phyloP scores from a whole-genome alignment of 2,113 vertebrate genomes.

The Gasterosteus aculeatus region DNA sequence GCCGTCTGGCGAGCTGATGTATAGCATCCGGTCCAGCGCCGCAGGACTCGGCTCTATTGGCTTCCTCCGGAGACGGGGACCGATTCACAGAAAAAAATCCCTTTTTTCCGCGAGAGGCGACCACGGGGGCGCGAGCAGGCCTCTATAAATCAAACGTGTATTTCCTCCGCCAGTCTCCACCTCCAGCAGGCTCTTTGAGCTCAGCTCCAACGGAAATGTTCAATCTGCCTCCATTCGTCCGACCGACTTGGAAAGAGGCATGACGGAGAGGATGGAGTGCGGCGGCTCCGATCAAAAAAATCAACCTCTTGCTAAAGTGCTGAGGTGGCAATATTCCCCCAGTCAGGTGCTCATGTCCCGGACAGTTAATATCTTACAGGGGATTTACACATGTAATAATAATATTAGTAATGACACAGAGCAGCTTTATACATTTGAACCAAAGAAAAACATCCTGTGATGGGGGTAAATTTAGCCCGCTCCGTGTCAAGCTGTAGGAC shows the following conservation, averaged over 20 bases:
- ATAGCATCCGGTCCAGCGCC: slow-evolving; percentile 32
- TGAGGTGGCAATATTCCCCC: slow-evolving; percentile 52
- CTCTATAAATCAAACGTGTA: slow-evolving; percentile 51
- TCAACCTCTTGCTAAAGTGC: slow-evolving; percentile 35
- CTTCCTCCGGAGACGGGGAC: slow-evolving; percentile 31
- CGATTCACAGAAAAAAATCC: slow-evolving; percentile 3
- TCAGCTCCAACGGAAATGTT: slow-evolving; percentile 43
- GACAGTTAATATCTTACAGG: slow-evolving; percentile 42
- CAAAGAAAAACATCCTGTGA: slow-evolving; percentile 3
- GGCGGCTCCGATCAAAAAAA: slow-evolving; percentile 52
- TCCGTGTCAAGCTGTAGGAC: slow-evolving; percentile 15
- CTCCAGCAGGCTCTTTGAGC: slow-evolving; percentile 25
- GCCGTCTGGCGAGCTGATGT: slow-evolving; percentile 33
- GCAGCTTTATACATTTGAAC: slow-evolving; percentile 26
- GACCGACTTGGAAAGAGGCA: slow-evolving; percentile 32
- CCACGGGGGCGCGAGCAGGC: slow-evolving; percentile 12
- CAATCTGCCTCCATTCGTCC: slow-evolving; percentile 31
- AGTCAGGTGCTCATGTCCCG: slow-evolving; percentile 42
- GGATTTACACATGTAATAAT: slow-evolving; percentile 40
- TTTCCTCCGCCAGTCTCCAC: slow-evolving; percentile 33
- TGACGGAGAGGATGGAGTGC: slow-evolving; percentile 45
- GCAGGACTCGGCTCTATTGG: slow-evolving; percentile 22
- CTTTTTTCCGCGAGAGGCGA: slow-evolving; percentile 2
- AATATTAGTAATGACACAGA: slow-evolving; percentile 8
- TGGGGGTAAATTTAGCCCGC: slow-evolving; percentile 28